Evolutionary conservation across 2,797 vertebrate genomes (phyloP).

Genomic region (Rhyacichthys aspro): DNA sequence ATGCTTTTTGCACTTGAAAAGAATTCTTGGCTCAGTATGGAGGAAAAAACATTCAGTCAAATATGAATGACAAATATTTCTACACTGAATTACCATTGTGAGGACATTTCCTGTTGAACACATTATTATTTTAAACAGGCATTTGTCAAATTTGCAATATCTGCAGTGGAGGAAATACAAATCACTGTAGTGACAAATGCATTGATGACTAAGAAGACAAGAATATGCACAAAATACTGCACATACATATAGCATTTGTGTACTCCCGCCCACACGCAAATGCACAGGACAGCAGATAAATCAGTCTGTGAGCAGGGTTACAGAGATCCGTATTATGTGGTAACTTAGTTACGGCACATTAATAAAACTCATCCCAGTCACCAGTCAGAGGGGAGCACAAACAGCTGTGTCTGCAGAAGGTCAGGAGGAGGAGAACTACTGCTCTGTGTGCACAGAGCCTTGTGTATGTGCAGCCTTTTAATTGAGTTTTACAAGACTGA

Average conservation of each 20-base stretch:
- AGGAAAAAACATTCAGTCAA: constrained; percentile 15
- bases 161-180: constrained; percentile 1
- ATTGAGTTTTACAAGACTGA: constrained; percentile 32
- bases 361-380: constrained; percentile 67
- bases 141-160: constrained; percentile 2
- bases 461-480: constrained; percentile 24
- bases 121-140: constrained; percentile 4
- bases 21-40: constrained; percentile 21
- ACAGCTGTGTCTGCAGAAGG: constrained; percentile 63
- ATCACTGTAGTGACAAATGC: constrained; percentile 9
- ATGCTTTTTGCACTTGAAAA: constrained; percentile 28
- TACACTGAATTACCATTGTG: neutral
- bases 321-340: constrained; percentile 71
- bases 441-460: constrained; percentile 24
- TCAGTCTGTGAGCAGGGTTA: constrained; percentile 57
- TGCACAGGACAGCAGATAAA: constrained; percentile 51
- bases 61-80: constrained; percentile 8
- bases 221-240: constrained; percentile 26
- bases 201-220: constrained; percentile 16
- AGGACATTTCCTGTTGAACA: constrained; percentile 10
- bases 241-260: constrained; percentile 24
- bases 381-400: constrained; percentile 60
- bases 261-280: constrained; percentile 42
- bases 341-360: constrained; percentile 78
- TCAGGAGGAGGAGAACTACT: constrained; percentile 62